Evolutionary conservation across 2,888 invertebrate genomes (phyloP).

Genomic region (Metallyticus violacea): DNA sequence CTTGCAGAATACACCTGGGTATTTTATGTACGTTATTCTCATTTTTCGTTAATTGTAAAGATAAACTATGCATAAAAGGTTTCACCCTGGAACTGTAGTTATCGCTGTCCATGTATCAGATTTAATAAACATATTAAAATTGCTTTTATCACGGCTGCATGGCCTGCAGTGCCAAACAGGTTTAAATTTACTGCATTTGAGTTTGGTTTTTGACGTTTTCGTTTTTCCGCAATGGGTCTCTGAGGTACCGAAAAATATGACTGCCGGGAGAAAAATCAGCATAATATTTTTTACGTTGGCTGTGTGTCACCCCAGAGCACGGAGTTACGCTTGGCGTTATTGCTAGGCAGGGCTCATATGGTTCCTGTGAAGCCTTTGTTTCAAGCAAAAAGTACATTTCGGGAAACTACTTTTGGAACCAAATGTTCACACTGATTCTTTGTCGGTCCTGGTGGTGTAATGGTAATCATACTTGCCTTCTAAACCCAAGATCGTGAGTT

Average conservation of each 20-base stretch:
- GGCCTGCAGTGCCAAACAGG: not conserved
- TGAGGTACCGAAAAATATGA: not conserved
- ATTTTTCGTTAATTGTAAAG: not conserved
- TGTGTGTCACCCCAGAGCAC: too few relatives aligned
- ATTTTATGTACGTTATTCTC: not conserved
- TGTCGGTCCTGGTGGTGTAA: too few relatives aligned
- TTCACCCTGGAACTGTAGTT: too few relatives aligned
- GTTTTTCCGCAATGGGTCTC: not conserved
- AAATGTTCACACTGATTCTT: too few relatives aligned
- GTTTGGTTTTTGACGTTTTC: not conserved
- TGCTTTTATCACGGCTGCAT: too few relatives aligned
- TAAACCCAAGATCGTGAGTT: too few relatives aligned
- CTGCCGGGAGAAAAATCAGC: not conserved
- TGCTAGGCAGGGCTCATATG: too few relatives aligned
- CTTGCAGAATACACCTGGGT: not conserved
- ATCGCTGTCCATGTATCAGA: not conserved
- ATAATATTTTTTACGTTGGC: not conserved
- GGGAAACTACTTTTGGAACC: too few relatives aligned
- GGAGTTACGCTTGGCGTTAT: too few relatives aligned
- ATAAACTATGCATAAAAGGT: not conserved
- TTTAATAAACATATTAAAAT: not conserved
- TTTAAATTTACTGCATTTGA: not conserved
- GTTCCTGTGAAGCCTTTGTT: too few relatives aligned
- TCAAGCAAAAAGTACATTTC: too few relatives aligned
- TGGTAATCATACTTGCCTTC: too few relatives aligned